Evolutionary conservation across 2,888 invertebrate genomes (phyloP).

Genomic region (Corythucha ciliata): DNA sequence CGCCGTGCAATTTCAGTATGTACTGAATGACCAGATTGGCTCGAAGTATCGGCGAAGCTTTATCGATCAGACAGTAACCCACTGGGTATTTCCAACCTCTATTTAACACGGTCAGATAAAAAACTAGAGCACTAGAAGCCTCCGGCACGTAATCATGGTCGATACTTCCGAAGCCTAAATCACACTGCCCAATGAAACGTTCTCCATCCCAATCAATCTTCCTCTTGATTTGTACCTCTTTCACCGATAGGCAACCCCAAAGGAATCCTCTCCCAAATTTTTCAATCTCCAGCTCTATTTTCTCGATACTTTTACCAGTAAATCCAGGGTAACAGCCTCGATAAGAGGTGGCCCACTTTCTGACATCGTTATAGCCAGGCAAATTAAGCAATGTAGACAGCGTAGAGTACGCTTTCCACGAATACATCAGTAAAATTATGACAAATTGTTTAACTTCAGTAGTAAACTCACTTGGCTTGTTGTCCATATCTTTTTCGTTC

Average conservation of each 20-base stretch:
- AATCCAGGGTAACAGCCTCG: slow-evolving; percentile 10
- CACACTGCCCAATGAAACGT: slow-evolving; percentile 11
- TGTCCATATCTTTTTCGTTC: not conserved
- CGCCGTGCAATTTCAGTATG: not conserved
- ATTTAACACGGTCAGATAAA: slow-evolving; percentile 14
- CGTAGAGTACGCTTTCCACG: slow-evolving; percentile 3
- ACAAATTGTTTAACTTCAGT: not conserved
- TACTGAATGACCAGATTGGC: slow-evolving; percentile 16
- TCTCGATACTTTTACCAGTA: not conserved
- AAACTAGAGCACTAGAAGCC: slow-evolving; percentile 20
- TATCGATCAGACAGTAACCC: slow-evolving; percentile 22
- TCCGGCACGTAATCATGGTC: slow-evolving; percentile 12
- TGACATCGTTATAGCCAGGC: not conserved
- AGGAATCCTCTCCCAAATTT: not conserved
- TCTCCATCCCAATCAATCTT: slow-evolving; percentile 18
- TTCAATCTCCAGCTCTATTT: not conserved
- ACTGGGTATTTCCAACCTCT: slow-evolving; percentile 15
- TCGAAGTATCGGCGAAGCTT: not conserved
- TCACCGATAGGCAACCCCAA: slow-evolving; percentile 1
- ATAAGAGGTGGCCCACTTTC: not conserved
- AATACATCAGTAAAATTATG: slow-evolving; percentile 3
- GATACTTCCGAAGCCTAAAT: slow-evolving; percentile 17
- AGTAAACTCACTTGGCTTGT: not conserved
- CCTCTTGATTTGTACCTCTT: slow-evolving; percentile 12
- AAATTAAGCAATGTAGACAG: slow-evolving; percentile 7